phyloP scores from a whole-genome alignment of 1,140 invertebrate genomes.

The Phocides pigmalion region DNA sequence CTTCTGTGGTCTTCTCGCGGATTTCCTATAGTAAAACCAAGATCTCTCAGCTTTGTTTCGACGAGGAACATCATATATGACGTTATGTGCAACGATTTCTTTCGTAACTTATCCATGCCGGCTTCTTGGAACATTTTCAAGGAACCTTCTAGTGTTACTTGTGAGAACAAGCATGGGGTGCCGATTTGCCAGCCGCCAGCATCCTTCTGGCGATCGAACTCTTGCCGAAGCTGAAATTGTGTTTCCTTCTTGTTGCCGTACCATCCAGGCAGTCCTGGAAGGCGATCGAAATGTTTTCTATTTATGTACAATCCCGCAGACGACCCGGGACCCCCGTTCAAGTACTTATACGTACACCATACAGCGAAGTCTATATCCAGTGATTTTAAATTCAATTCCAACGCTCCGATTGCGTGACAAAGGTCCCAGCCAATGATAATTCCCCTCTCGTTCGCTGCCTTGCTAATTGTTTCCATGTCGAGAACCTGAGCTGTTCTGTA shows the following conservation, averaged over 20 bases:
- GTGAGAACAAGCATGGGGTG: constrained; percentile 57
- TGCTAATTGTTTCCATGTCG: constrained; percentile 60
- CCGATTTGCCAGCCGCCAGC: constrained; percentile 70
- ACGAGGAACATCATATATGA: constrained; percentile 70
- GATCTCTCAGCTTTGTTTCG: constrained; percentile 50
- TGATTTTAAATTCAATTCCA: constrained; percentile 60
- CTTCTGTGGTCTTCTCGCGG: constrained; percentile 55
- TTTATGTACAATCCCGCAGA: constrained; percentile 65
- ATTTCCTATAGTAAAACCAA: constrained; percentile 63
- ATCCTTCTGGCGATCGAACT: constrained; percentile 66
- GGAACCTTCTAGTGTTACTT: constrained; percentile 63
- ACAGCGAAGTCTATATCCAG: constrained; percentile 69
- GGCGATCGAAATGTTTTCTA: constrained; percentile 58
- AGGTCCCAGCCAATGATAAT: constrained; percentile 73
- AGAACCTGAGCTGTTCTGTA: constrained; percentile 70
- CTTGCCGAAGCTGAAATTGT: constrained; percentile 62
- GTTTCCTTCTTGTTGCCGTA: constrained; percentile 65
- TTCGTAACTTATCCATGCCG: constrained; percentile 57
- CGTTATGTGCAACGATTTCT: constrained; percentile 67
- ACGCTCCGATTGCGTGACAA: constrained; percentile 59
- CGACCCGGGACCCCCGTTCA: constrained; percentile 69
- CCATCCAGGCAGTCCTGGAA: constrained; percentile 68
- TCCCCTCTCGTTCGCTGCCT: constrained; percentile 53
- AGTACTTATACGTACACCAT: constrained; percentile 75
- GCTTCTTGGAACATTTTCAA: constrained; percentile 61